These are phyloP conservation scores for Mesoclemmys tuberculata DNA, from an alignment of 2,113 vertebrate genomes.

Conservation along the genomic window DNA sequence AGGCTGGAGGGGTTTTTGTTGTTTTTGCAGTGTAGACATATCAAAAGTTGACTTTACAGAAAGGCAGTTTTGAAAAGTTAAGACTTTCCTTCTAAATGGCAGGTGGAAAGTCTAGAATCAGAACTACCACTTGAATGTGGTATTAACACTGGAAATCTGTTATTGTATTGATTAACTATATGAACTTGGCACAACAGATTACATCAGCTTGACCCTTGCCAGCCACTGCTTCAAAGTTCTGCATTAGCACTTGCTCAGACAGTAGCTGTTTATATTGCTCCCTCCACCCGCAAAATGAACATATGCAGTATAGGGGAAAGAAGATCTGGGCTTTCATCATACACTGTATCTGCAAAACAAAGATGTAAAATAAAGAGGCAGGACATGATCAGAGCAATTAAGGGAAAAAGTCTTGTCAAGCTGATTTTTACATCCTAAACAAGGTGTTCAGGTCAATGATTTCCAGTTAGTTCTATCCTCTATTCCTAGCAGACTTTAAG, in stretches of 20 bases:
- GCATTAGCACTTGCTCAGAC: neutral
- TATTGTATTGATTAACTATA: neutral
- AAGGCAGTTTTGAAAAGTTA: neutral
- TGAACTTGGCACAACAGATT: neutral
- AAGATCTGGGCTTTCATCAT: neutral
- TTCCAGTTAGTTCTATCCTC: neutral
- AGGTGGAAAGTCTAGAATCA: neutral
- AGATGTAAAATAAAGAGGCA: neutral
- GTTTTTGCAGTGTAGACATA: neutral
- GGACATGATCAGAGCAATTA: neutral
- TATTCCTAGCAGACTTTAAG: neutral
- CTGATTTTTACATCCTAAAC: neutral
- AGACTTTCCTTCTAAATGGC: neutral
- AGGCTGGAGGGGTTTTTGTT: neutral
- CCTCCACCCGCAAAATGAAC: neutral
- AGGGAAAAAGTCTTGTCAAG: neutral
- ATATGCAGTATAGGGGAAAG: neutral
- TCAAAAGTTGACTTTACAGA: neutral
- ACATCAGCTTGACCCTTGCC: neutral
- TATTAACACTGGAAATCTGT: neutral
- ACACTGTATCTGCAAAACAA: neutral
- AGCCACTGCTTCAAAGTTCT: neutral
- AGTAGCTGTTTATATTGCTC: neutral
- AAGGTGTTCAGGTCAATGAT: neutral
- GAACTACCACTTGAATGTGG: neutral